Percentiles rank a stretch among this genome's conserved stretches.
phyloP scores from a whole-genome alignment of 2,113 vertebrate genomes.

The Ammodytes dubius region DNA sequence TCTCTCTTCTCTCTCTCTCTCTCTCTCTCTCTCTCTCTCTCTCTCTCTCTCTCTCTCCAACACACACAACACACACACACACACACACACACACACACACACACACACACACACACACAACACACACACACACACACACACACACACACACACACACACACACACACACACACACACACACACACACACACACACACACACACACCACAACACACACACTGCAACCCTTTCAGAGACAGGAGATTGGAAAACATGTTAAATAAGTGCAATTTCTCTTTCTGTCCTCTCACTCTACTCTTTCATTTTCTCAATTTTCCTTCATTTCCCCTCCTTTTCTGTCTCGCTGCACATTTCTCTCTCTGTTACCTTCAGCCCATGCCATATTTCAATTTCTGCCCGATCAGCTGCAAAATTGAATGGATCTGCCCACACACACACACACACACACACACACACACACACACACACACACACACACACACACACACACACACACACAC shows the following conservation, averaged over 20 bases:
- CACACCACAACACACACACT: slow-evolving; percentile 23
- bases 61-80: slow-evolving; percentile 24
- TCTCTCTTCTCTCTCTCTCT: too few species aligned
- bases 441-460: not conserved
- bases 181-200: slow-evolving; percentile 1
- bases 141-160: slow-evolving; percentile 16
- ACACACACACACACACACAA: slow-evolving; percentile 11
- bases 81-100: slow-evolving; percentile 14
- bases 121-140: slow-evolving; percentile 25
- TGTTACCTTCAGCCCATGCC: slow-evolving; percentile 43
- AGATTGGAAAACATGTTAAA: slow-evolving; percentile 52
- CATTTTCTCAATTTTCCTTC: not conserved
- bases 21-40: too few species aligned
- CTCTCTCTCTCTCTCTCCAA: too few species aligned
- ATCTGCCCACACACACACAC: slow-evolving; percentile 25
- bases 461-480: not conserved
- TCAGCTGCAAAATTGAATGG: slow-evolving; percentile 69
- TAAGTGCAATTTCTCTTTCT: slow-evolving; percentile 13
- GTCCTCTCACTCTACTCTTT: slow-evolving; percentile 17
- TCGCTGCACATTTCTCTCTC: slow-evolving; percentile 18
- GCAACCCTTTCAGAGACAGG: slow-evolving; percentile 1
- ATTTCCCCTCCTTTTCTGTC: slow-evolving; percentile 8
- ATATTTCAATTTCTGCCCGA: slow-evolving; percentile 74
- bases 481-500: slow-evolving; percentile 8
- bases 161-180: slow-evolving; percentile 12